A percentile compares a stretch with the other conserved stretches of the same genome.
Evolutionary conservation across 2,888 invertebrate species (phyloP).

Genomic region (Mythimna vitellina): DNA sequence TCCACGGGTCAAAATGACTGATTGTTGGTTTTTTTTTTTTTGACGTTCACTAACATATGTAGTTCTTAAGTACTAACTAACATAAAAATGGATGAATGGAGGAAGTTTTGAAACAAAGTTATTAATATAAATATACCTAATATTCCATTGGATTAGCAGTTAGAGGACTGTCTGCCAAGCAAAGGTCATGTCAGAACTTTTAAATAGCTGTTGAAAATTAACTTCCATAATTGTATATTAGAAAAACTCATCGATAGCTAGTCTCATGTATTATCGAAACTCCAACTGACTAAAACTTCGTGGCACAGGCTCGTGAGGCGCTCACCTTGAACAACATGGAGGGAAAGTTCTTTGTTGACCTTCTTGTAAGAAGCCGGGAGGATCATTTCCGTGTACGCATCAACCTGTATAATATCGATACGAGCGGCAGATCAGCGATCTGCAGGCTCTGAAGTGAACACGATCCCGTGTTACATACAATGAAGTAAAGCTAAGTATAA

Average conservation of each 20-base stretch:
- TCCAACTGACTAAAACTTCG: not conserved
- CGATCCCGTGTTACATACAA: no score
- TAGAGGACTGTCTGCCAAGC: not conserved
- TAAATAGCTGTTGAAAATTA: not conserved
- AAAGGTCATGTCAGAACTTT: not conserved
- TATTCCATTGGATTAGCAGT: no score
- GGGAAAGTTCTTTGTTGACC: not conserved
- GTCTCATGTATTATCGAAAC: not conserved
- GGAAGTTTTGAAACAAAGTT: no score
- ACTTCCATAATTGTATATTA: not conserved
- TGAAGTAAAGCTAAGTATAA: not conserved
- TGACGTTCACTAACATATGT: no score
- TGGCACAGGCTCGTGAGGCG: not conserved
- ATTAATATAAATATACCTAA: no score
- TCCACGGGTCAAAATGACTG: no score
- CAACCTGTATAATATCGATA: not conserved
- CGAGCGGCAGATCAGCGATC: not conserved
- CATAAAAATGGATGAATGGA: no score
- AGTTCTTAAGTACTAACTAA: no score
- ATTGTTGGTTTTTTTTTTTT: no score
- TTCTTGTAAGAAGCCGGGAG: not conserved
- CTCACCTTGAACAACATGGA: slow-evolving; percentile 1
- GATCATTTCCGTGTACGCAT: not conserved
- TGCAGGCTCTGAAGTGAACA: no score
- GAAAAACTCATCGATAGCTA: not conserved